A percentile compares a stretch with the other conserved stretches of the same genome.
phyloP scores from a whole-genome alignment of 2,888 invertebrate genomes.

The Drosophila nr. perissopoda region DNA sequence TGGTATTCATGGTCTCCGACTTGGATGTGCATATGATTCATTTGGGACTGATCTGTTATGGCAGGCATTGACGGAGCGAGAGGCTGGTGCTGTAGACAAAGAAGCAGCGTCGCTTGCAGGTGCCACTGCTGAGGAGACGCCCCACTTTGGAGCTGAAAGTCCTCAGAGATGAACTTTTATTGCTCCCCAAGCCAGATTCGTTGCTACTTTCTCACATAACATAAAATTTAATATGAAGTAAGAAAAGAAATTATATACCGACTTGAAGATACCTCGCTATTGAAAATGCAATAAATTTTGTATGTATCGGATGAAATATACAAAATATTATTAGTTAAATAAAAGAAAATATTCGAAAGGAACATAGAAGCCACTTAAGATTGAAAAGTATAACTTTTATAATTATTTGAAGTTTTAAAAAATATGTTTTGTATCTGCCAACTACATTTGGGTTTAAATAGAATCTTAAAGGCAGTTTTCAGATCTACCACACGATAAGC shows the following conservation, averaged over 20 bases:
- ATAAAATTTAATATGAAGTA: slow-evolving; percentile 18
- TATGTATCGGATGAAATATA: not conserved
- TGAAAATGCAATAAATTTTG: not conserved
- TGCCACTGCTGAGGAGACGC: slow-evolving; percentile 49
- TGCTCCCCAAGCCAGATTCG: slow-evolving; percentile 19
- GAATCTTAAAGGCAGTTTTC: not conserved
- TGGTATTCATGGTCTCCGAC: slow-evolving; percentile 44
- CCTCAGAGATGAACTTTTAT: slow-evolving; percentile 54
- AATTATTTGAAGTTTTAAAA: not conserved
- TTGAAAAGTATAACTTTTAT: too few species aligned
- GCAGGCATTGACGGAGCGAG: slow-evolving; percentile 37
- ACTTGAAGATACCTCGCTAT: slow-evolving; percentile 14
- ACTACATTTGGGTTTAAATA: not conserved
- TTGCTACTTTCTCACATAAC: slow-evolving; percentile 60
- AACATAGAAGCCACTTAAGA: not conserved
- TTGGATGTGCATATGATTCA: slow-evolving; percentile 62
- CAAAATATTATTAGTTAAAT: not conserved
- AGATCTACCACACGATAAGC: not conserved
- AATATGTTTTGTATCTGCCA: too few species aligned
- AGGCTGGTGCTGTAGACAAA: slow-evolving; percentile 8
- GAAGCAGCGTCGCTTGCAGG: slow-evolving; percentile 18
- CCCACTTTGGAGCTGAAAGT: slow-evolving; percentile 39
- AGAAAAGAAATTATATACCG: not conserved
- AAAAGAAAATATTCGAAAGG: not conserved
- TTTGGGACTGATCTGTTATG: slow-evolving; percentile 63